These are phyloP conservation scores for Poeciliopsis paucimaculata DNA, from an alignment of 2,797 vertebrate species.

Conservation along the genomic window DNA sequence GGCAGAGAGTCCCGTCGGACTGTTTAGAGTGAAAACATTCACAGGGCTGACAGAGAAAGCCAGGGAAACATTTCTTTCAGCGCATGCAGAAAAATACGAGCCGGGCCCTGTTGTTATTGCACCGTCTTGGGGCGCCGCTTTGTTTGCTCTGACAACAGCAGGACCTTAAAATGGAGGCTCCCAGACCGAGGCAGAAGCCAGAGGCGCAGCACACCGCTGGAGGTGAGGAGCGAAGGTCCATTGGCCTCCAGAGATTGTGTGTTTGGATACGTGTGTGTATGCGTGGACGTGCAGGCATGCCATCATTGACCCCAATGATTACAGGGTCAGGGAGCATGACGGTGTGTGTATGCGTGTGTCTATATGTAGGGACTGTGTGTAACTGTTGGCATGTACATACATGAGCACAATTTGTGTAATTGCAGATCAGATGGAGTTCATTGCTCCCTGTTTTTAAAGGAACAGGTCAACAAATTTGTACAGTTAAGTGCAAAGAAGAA, in stretches of 20 bases:
- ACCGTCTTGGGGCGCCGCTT: conserved; percentile 70
- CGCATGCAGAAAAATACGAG: conserved; percentile 81
- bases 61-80: conserved; percentile 81
- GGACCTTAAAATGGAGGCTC: conserved; percentile 77
- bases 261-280: conserved; percentile 49
- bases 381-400: conserved; percentile 28
- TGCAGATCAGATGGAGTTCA: conserved; percentile 57
- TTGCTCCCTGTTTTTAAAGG: conserved; percentile 45
- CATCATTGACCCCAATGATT: conserved; percentile 76
- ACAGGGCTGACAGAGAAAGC: conserved; percentile 76
- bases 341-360: conserved; percentile 29
- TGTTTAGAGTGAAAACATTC: conserved; percentile 84
- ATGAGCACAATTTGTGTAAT: conserved; percentile 40
- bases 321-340: conserved; percentile 67
- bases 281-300: conserved; percentile 60
- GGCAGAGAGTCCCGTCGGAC: conserved; percentile 59
- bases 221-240: conserved; percentile 71
- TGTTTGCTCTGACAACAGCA: conserved; percentile 84
- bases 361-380: conserved; percentile 14
- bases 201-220: conserved; percentile 67
- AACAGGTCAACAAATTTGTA: conserved; percentile 46
- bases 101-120: conserved; percentile 74
- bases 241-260: conserved; percentile 57
- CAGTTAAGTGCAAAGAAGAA: conserved; percentile 26
- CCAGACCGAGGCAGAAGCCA: conserved; percentile 70